Conservation (phyloP, 2,113 vertebrate species). For the Passer domesticus region DNA sequence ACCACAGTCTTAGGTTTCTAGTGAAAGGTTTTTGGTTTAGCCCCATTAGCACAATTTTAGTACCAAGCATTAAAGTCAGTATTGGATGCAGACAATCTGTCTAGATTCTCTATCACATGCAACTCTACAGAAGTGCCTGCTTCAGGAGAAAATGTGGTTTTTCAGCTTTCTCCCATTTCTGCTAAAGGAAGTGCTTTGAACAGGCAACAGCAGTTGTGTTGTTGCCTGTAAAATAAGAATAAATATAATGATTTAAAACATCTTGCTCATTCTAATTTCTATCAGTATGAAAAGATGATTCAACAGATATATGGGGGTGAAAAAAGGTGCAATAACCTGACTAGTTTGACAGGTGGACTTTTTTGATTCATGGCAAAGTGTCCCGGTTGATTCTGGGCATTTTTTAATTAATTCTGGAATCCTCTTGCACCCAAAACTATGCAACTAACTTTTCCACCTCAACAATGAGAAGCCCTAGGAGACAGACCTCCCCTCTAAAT, state of each 20-base stretch:
- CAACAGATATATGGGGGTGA: not conserved
- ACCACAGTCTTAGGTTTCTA: rapidly evolving
- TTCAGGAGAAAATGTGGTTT: not conserved
- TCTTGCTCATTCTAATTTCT: not conserved
- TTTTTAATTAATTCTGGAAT: not conserved
- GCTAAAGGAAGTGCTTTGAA: not conserved
- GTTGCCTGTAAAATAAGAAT: not conserved
- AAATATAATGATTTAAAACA: not conserved
- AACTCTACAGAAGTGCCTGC: too few species aligned
- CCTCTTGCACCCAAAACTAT: not conserved
- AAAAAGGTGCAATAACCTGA: not conserved
- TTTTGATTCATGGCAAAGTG: rapidly evolving
- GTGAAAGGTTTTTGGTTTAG: not conserved
- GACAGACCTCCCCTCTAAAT: not conserved
- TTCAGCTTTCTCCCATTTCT: not conserved
- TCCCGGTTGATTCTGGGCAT: not conserved
- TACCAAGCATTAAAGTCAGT: not conserved
- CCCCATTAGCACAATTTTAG: not conserved
- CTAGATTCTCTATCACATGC: too few species aligned
- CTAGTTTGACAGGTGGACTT: too few species aligned
- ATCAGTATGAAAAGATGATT: not conserved
- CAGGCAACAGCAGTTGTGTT: not conserved
- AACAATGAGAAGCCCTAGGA: not conserved
- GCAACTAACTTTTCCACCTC: not conserved
- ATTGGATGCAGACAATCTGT: not conserved